Conservation (phyloP, 1,140 invertebrate species). For the Oscheius sp. region DNA sequence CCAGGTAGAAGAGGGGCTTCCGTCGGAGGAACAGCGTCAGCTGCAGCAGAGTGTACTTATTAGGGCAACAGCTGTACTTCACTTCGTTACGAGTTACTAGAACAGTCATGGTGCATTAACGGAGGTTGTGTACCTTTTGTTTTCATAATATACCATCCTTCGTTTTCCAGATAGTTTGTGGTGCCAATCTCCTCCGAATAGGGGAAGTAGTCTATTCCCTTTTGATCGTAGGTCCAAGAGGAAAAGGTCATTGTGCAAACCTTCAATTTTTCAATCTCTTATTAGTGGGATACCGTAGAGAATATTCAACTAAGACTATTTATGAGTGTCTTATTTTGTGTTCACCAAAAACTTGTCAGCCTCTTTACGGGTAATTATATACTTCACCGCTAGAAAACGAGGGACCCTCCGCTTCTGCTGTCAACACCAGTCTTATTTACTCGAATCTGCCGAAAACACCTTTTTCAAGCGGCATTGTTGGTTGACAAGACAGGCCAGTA, state of each 20-base stretch:
- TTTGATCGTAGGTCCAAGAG: conserved; percentile 64
- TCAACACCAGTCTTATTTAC: too few relatives aligned
- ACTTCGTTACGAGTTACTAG: conserved; percentile 51
- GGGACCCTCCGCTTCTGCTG: too few relatives aligned
- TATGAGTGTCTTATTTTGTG: too few relatives aligned
- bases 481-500: too few relatives aligned
- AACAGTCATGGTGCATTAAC: neutral
- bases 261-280: conserved; percentile 10
- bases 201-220: conserved; percentile 57
- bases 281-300: neutral
- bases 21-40: conserved; percentile 54
- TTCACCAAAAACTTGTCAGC: too few relatives aligned
- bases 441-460: too few relatives aligned
- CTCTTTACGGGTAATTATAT: too few relatives aligned
- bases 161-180: conserved; percentile 57
- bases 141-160: conserved; percentile 57
- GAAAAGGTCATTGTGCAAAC: conserved; percentile 62
- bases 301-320: too few relatives aligned
- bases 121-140: conserved; percentile 31
- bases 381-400: too few relatives aligned
- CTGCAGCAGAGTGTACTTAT: conserved; percentile 58
- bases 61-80: conserved; percentile 56
- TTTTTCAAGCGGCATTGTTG: too few relatives aligned
- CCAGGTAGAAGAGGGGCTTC: conserved; percentile 58
- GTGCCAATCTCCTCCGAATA: conserved; percentile 56